A percentile compares a stretch with the other conserved stretches of the same genome.
Evolutionary conservation across 2,113 vertebrate genomes (phyloP).

Genomic region (Machaerirhynchus nigripectus): DNA sequence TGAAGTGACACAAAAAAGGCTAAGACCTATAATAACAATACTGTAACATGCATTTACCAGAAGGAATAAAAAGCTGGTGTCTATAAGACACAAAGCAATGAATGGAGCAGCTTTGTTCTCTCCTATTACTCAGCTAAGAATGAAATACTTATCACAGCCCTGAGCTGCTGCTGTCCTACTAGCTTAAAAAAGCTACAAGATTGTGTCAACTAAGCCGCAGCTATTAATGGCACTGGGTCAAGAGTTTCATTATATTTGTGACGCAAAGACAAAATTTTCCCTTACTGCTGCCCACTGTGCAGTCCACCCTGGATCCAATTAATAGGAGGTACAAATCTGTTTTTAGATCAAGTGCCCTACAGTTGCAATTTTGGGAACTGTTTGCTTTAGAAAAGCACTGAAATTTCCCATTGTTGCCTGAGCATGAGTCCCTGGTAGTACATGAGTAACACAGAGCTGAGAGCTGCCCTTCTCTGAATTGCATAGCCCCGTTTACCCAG

Average conservation of each 20-base stretch:
- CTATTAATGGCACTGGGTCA: constrained; percentile 27
- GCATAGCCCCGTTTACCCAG: neutral
- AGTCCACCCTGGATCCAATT: neutral
- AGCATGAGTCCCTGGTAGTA: neutral
- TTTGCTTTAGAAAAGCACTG: neutral
- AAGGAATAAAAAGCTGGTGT: neutral
- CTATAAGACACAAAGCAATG: neutral
- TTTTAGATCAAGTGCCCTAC: neutral
- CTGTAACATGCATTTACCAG: neutral
- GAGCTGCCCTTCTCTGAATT: neutral
- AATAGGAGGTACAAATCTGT: neutral
- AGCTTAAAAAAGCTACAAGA: constrained; percentile 2
- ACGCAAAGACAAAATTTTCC: constrained; percentile 12
- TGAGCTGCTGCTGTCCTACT: neutral
- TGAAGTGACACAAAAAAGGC: neutral
- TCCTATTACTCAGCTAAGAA: neutral
- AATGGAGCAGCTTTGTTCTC: neutral
- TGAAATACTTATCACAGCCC: neutral
- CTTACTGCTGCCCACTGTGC: neutral
- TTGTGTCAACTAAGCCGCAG: neutral
- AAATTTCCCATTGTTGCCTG: neutral
- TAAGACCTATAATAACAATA: neutral
- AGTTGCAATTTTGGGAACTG: neutral
- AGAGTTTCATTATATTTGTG: neutral
- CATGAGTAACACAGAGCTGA: neutral